Conservation (phyloP, 2,888 invertebrate genomes). For the Cybosia mesomella region DNA sequence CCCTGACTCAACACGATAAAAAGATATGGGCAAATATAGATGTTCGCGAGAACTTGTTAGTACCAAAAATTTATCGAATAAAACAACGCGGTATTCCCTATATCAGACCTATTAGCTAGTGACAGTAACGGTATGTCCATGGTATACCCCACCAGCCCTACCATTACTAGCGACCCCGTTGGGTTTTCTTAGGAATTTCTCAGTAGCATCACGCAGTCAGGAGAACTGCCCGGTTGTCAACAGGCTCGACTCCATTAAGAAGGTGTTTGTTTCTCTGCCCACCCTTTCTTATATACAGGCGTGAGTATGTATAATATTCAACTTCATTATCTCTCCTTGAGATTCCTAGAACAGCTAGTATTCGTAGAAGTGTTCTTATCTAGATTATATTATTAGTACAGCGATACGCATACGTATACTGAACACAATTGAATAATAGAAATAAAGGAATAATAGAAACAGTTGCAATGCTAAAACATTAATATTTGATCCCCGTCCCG, state of each 20-base stretch:
- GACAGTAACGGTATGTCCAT: too few relatives aligned
- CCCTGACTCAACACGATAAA: too few relatives aligned
- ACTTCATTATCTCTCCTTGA: constrained; percentile 32
- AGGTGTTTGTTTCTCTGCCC: background rate
- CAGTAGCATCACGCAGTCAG: background rate
- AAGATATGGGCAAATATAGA: too few relatives aligned
- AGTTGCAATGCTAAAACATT: background rate
- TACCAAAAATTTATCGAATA: too few relatives aligned
- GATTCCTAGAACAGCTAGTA: constrained; percentile 35
- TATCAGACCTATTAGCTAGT: too few relatives aligned
- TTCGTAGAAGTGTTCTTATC: constrained; percentile 39
- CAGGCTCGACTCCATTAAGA: background rate
- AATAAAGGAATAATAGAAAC: too few relatives aligned
- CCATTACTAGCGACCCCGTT: too few relatives aligned
- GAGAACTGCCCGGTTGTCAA: background rate
- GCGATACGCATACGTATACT: constrained; percentile 34
- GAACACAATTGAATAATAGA: background rate
- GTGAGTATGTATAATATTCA: background rate
- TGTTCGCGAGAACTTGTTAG: too few relatives aligned
- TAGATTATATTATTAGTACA: constrained; percentile 42
- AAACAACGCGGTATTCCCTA: too few relatives aligned
- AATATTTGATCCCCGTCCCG: too few relatives aligned
- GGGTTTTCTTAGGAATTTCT: background rate
- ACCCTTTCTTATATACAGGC: background rate
- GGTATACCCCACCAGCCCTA: too few relatives aligned